Evolutionary conservation across 2,113 vertebrate genomes (phyloP).

Genomic region (Sigmodon hispidus): DNA sequence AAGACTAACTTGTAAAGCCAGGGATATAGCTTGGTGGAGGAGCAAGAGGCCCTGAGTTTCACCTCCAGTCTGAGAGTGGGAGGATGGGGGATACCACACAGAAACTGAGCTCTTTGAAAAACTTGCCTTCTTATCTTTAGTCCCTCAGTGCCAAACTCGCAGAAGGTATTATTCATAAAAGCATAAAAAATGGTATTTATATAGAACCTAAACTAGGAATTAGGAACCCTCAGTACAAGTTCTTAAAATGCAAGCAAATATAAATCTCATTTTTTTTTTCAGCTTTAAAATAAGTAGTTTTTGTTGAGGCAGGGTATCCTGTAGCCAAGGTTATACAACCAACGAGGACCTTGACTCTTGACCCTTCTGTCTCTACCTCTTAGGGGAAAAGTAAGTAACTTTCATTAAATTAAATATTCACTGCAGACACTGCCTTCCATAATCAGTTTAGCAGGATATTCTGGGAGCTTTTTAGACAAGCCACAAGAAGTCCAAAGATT

Average conservation of each 20-base stretch:
- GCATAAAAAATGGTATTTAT: background rate
- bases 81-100: background rate
- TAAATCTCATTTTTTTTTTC: conserved; percentile 36
- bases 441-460: background rate
- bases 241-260: conserved; percentile 46
- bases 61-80: background rate
- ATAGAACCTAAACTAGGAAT: background rate
- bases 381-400: conserved; percentile 37
- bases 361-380: background rate
- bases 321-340: background rate
- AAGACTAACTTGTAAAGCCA: background rate
- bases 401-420: conserved; percentile 37
- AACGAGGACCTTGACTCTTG: background rate
- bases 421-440: background rate
- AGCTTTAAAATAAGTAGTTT: conserved; percentile 37
- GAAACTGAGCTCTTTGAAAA: background rate
- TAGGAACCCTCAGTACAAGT: background rate
- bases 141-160: background rate
- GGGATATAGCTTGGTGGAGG: background rate
- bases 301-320: background rate
- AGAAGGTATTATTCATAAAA: conserved; percentile 4
- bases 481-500: background rate
- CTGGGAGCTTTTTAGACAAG: background rate
- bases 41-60: background rate
- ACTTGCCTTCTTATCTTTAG: conserved; percentile 51